Evolutionary conservation across 2,113 vertebrate species (phyloP).

Genomic region (Elephas maximus): DNA sequence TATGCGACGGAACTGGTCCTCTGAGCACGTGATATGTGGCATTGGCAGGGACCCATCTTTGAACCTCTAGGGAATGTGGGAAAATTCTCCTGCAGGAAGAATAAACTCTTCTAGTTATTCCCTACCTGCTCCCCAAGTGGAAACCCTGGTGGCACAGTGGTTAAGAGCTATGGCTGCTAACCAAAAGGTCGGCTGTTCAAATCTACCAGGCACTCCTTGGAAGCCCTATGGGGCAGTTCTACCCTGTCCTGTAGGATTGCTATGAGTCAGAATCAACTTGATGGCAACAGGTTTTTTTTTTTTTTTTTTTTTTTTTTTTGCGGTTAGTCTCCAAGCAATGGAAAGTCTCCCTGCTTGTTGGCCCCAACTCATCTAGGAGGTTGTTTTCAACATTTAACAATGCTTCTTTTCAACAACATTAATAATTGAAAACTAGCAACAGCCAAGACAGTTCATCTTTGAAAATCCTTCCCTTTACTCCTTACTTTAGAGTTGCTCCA

Average conservation of each 20-base stretch:
- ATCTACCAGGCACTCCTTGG: no score
- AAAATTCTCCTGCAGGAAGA: slow-evolving; percentile 41
- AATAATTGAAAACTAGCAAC: background rate
- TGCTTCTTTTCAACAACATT: slow-evolving; percentile 3
- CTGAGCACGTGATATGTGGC: background rate
- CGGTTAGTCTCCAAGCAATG: background rate
- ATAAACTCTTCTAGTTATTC: background rate
- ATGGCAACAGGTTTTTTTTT: no score
- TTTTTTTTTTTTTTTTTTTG: no score
- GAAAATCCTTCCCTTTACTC: slow-evolving; percentile 15
- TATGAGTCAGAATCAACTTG: no score
- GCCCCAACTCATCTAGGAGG: background rate
- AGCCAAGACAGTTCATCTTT: background rate
- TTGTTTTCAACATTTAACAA: background rate
- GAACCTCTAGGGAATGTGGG: background rate
- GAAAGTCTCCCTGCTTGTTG: background rate
- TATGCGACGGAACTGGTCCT: background rate
- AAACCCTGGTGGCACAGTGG: no score
- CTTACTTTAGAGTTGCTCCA: background rate
- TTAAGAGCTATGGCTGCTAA: no score
- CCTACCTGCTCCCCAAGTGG: background rate
- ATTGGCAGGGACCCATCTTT: background rate
- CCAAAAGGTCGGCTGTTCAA: no score
- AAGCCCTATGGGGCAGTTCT: no score
- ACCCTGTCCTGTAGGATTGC: no score